Evolutionary conservation across 2,113 vertebrate species (phyloP).

Genomic region (Ceuthmochares aereus): DNA sequence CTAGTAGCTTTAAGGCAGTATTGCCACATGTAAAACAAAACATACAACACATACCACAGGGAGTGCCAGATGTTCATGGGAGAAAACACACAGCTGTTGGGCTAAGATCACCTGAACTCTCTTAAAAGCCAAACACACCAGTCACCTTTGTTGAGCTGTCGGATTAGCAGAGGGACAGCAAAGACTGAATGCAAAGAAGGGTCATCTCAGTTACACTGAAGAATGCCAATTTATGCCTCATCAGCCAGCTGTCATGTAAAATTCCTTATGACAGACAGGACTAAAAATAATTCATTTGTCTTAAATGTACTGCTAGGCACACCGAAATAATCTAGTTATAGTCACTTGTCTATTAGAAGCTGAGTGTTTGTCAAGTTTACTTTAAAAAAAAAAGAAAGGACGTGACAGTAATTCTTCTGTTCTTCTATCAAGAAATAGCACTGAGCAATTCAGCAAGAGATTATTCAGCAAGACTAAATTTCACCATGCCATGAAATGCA

Average conservation of each 20-base stretch:
- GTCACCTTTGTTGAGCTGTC: constrained; percentile 71
- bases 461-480: not conserved
- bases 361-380: not conserved
- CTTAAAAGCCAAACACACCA: constrained; percentile 31
- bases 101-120: constrained; percentile 63
- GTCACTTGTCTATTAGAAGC: not conserved
- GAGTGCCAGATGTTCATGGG: constrained; percentile 58
- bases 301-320: not conserved
- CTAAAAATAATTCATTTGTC: constrained; percentile 39
- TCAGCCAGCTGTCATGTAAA: constrained; percentile 57
- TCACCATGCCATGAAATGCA: not conserved
- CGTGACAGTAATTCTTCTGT: not conserved
- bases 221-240: constrained; percentile 67
- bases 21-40: constrained; percentile 50
- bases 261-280: constrained; percentile 52
- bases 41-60: constrained; percentile 49
- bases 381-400: not conserved
- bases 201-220: constrained; percentile 66
- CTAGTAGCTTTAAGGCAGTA: constrained; percentile 52
- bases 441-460: not conserved
- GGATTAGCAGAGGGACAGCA: constrained; percentile 53
- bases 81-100: constrained; percentile 63
- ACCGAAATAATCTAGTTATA: not conserved
- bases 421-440: not conserved
- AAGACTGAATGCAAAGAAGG: constrained; percentile 51